Base-by-base conservation (phyloP, 2,797 vertebrate genomes). In the Macropodus opercularis region DNA sequence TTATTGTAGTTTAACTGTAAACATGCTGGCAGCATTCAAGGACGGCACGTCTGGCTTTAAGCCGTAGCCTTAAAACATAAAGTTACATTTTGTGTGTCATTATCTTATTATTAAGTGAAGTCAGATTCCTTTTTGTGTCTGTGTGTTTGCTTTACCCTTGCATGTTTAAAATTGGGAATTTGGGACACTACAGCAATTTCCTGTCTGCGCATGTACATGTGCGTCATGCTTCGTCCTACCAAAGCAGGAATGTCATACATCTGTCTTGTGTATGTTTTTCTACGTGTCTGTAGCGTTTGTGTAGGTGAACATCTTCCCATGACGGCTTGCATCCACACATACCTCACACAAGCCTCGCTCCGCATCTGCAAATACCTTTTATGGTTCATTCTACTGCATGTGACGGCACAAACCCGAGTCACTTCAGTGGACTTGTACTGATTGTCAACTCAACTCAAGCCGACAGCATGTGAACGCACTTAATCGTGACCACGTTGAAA, bases 111-210 rank as follows among this genome's bases (percentile, higher is more conserved):
- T n/a, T n/a, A n/a, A n/a, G n/a, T n/a, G n/a, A n/a, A n/a, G n/a
- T n/a, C n/a, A n/a, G n/a, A n/a, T 34, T 18, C 52, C 54, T 67
- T 21, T 6, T 32, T 81, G 73, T 4, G 18, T 21, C 24, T 7
- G 13, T 19, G 18, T 82, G 62, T 80, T 83, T 81, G 63, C 32
- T 77, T 78, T 51, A 52, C 55, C 14, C 24, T 29, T 32, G 10
- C 4, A 56, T 34, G 38, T 29, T 68, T 49, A 29, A 63, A 56
- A 36, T n/a, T 0, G 23, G 38, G 64, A 75, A 63, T 78, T 35
- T 8, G 8, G 18, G 35, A 26, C 52, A 34, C 35, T 11, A 61
- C 24, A 31, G 32, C 70, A 40, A 86, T 85, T 79, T 85, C 83
- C 79, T 79, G 40, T 44, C 49, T 46, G 47, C 39, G 23, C 3